These are phyloP conservation scores for Neolamprologus modestus DNA, from an alignment of 2,113 vertebrate genomes.

Conservation along the genomic window DNA sequence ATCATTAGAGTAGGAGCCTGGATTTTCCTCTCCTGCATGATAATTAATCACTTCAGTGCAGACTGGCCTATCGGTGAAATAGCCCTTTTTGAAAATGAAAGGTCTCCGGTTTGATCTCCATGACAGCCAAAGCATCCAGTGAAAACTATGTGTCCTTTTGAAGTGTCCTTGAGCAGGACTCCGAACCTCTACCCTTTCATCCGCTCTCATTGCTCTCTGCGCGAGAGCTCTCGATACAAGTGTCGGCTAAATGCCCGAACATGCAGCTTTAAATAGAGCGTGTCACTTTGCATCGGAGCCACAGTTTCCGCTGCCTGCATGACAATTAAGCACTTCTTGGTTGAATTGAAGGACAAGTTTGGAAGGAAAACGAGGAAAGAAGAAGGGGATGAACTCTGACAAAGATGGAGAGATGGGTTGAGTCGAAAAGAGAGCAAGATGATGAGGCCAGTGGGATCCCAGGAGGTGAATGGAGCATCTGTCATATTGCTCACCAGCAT, in stretches of 20 bases:
- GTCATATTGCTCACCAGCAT: conserved; percentile 6
- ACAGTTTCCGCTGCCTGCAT: background rate
- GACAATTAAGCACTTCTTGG: background rate
- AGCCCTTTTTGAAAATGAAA: background rate
- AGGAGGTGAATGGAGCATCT: conserved; percentile 7
- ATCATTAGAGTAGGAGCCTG: background rate
- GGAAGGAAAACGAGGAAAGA: background rate
- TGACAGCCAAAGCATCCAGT: background rate
- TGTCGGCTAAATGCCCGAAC: background rate
- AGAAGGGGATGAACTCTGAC: background rate
- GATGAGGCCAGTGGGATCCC: conserved; percentile 12
- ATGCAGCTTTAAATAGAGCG: background rate
- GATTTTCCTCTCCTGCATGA: background rate
- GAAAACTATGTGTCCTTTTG: background rate
- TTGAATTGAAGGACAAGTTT: conserved; percentile 15
- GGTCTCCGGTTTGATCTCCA: background rate
- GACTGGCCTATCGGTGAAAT: background rate
- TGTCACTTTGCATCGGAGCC: background rate
- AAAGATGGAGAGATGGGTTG: background rate
- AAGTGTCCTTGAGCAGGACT: background rate
- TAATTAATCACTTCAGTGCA: conserved; percentile 2
- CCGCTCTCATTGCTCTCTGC: background rate
- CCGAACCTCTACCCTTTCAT: background rate
- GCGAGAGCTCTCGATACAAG: background rate
- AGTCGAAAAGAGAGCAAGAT: background rate